Evolutionary conservation across 2,113 vertebrate genomes (phyloP), one percentile per base, ranked within the genome.

Genomic region (Dendropsophus ebraccatus): DNA sequence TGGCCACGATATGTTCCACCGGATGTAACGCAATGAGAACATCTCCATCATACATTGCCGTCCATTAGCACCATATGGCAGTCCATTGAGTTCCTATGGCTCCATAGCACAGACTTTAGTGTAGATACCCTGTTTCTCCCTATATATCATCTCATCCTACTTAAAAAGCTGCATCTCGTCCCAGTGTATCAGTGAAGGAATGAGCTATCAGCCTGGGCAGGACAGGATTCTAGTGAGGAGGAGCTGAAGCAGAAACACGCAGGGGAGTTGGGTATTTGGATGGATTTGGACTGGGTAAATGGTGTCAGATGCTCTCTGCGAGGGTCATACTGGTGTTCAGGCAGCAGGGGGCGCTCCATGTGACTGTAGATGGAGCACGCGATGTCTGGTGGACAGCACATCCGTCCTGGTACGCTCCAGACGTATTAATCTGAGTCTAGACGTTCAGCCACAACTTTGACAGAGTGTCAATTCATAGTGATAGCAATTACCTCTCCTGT

Each of bases 401-500:
- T 47, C 10, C 21, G 5, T n/a, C 72, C 74, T 17, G 25, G 47
- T 5, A 28, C 49, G 50, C 58, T 35, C 30, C 70, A 84, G 69
- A 84, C 82, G 73, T 41, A 75, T 84, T 75, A 54, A 60, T 84
- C 54, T 19, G 69, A 58, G 82, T 60, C 69, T 83, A 83, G 69
- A 83, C 69, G 25, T 69, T n/a, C 28, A 72, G 32, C 28, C n/a
- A 19, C 79, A 81, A 65, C 35, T 62, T 37, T 62, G 54, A 82
- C 41, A 82, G 45, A 2, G 30, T 41, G 69, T 84, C 82, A 84
- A 9, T 60, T 75, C 30, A 41, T 70, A 72, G 35, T 58, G 70
- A n/a, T 75, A 60, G n/a, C 82, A 75, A 84, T 75, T 74, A 75
- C 37, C 23, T 58, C 54, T 73, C 2, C 25, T 2, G 69, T 14